Evolutionary conservation across 2,113 vertebrate species (phyloP), one percentile per base, ranked within the genome.

Genomic region (Dendrocopos noguchii): DNA sequence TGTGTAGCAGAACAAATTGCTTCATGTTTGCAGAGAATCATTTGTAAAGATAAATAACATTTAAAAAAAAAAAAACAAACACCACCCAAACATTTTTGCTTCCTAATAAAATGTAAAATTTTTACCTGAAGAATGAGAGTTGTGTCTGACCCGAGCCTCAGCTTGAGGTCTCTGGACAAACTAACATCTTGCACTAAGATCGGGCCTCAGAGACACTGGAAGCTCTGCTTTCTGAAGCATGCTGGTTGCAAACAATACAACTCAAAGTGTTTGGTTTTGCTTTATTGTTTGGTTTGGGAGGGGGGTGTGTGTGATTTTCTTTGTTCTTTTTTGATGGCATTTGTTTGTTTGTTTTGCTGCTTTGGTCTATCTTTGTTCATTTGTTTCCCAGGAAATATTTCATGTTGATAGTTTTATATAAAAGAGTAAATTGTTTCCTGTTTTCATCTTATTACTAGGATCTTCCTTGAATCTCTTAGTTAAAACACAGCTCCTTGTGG

Each of bases 21-120:
- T 88, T 91, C 15, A 56, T 27, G 52, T 42, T 11, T 59, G 91
- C 68, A 42, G 44, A 66, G 36, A 87, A 14, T 94, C 36, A 83
- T 76, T 80, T 92, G 29, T 85, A 95, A 88, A 14, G 17, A 44
- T 71, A 96, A 91, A 90, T 80, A 36, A 71, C 83, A 21, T 71
- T 75, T 14, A 42, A 42, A 44, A 44, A 44, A 44, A 44, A 15
- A 15, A 39, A 42, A 42, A 42, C 39, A 10, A 86, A 90, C 80
- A 74, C 53, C 64, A 91, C 39, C 39, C 39, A 27, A 20, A 10
- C 20, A 64, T 81, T 91, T 86, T 31, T 75, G 39, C 16, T 33
- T 89, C 60, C 66, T 71, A n/a, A 24, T 28, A 10, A 75, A 65
- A 64, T 21, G 11, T 88, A 67, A 89, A 73, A 33, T 59, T 86